A percentile compares a stretch with the other conserved stretches of the same genome.
Conservation (phyloP, 2,888 invertebrate genomes). For the Nomada goodeniana region DNA sequence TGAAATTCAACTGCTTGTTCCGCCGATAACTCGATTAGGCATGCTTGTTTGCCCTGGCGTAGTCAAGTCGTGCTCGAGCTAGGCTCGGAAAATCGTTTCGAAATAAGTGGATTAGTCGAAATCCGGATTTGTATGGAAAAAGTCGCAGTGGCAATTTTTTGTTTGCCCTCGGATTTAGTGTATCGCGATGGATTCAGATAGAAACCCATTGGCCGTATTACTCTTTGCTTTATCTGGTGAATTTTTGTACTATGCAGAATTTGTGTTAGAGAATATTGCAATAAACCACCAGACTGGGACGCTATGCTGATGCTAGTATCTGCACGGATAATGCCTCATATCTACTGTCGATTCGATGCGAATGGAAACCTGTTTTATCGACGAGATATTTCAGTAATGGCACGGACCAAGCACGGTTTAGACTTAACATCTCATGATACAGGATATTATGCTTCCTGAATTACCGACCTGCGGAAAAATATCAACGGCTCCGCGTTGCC, state of each 20-base stretch:
- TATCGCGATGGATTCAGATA: no score
- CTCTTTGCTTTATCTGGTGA: no score
- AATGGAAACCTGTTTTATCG: slow-evolving; percentile 20
- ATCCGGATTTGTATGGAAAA: not conserved
- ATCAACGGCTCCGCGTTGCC: no score
- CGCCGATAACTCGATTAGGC: slow-evolving; percentile 34
- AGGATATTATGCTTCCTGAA: no score
- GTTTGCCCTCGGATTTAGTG: no score
- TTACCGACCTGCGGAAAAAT: no score
- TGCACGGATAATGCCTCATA: not conserved
- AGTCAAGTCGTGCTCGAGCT: not conserved
- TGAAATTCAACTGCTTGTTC: slow-evolving; percentile 19
- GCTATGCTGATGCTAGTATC: no score
- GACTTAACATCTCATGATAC: not conserved
- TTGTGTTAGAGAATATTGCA: no score
- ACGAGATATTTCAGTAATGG: not conserved
- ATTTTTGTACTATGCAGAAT: no score
- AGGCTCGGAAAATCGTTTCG: not conserved
- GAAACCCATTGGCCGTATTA: no score
- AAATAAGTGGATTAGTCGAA: slow-evolving; percentile 4
- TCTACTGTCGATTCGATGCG: not conserved
- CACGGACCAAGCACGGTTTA: slow-evolving; percentile 27
- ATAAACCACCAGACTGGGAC: no score
- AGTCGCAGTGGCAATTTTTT: not conserved
- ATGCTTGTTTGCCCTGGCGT: slow-evolving; percentile 1